Evolutionary conservation across 2,888 invertebrate genomes (phyloP).

Genomic region (Diarsia rubi): DNA sequence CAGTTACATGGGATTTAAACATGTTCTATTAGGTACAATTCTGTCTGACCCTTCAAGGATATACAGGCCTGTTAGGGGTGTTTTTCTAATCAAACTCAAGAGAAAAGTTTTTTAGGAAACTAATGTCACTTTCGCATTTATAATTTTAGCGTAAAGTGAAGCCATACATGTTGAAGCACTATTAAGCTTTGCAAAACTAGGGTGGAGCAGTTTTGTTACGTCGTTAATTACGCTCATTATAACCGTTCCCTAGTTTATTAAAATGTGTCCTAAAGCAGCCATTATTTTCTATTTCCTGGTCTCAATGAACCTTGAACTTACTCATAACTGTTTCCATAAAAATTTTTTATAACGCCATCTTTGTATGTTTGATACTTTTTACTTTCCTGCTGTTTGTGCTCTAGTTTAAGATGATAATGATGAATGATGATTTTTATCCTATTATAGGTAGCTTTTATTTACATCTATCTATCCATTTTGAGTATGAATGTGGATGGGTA

Average conservation of each 20-base stretch:
- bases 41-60: too few relatives aligned
- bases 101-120: neutral
- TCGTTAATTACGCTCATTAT: slow-evolving; percentile 14
- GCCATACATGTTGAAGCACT: slow-evolving; percentile 28
- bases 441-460: too few relatives aligned
- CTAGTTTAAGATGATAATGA: neutral
- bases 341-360: neutral
- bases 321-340: neutral
- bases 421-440: neutral
- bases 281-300: slow-evolving; percentile 1
- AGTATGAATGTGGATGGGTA: neutral
- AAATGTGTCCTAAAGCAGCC: neutral
- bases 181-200: slow-evolving; percentile 26
- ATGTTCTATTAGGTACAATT: too few relatives aligned
- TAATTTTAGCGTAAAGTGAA: slow-evolving; percentile 21
- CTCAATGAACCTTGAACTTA: neutral
- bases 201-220: slow-evolving; percentile 25
- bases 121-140: slow-evolving; percentile 1
- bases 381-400: neutral
- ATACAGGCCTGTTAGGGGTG: too few relatives aligned
- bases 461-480: neutral
- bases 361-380: neutral
- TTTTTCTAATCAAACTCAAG: too few relatives aligned
- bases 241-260: slow-evolving; percentile 9
- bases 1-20: too few relatives aligned